Evolutionary conservation across 1,140 invertebrate species (phyloP), one percentile per base, ranked within the genome.

Genomic region (Polyergus mexicanus): DNA sequence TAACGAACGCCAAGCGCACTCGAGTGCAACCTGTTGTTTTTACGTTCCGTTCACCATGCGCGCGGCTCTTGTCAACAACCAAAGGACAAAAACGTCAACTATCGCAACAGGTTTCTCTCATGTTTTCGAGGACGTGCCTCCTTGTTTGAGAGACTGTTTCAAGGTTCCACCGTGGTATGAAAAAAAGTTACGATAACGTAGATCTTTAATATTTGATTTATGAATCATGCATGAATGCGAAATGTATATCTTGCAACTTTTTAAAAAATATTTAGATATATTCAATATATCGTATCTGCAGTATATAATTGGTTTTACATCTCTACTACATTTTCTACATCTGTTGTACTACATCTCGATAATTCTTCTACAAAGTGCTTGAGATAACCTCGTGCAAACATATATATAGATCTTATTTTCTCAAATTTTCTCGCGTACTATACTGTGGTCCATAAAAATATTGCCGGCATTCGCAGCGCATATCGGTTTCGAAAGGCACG

Each of bases 1-100:
- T 83, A 83, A 74, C 78, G 78, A 83, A 72, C 66, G 54, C 38
- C 44, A 38, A 71, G 66, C 66, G 66, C 78, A 81, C 66, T 81
- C 78, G 78, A 81, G 25, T 81, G 78, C 68, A 83, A 60, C 78
- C 78, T 83, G 78, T 74, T 74, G 78, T 83, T 83, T 74, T 83
- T 83, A 41, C 66, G 62, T 68, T 69, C 63, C 32, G 8, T 68
- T 54, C 38, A 60, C 4, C 77, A 32, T 44, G 62, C 32, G 35
- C 65, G 60, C 68, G n/a, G 41, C 41, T 60, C 78, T 83, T 72
- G 78, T 83, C 78, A 83, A 83, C 78, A 74, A 74, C 25, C 78
- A 47, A 38, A 8, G 1, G 72, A 65, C 38, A 65, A 77, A 84
- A 84, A 84, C 28, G 60, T 44, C 38, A 65, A 65, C 35, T 54